Conservation (phyloP, 1,140 invertebrate genomes). For the Leptonema lineaticorne region DNA sequence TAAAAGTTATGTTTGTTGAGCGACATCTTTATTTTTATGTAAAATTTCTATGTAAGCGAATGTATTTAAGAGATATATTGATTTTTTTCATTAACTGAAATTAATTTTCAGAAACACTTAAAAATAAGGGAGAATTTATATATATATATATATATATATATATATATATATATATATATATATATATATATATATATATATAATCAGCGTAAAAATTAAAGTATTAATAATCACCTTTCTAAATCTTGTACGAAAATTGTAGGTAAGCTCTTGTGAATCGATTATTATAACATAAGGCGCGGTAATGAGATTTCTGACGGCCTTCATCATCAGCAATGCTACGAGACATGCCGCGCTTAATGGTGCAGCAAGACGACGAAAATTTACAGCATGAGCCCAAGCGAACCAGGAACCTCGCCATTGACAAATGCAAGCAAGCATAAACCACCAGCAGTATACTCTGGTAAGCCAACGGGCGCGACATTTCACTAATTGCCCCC, state of each 20-base stretch:
- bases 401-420: conserved; percentile 65
- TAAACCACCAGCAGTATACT: conserved; percentile 62
- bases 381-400: conserved; percentile 51
- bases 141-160: too few species aligned
- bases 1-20: too few species aligned
- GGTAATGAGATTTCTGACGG: conserved; percentile 60
- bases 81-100: too few species aligned
- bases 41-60: too few species aligned
- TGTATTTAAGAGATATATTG: too few species aligned
- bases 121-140: too few species aligned
- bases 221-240: conserved; percentile 37
- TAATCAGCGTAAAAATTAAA: not conserved
- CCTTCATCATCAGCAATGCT: conserved; percentile 45
- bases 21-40: too few species aligned
- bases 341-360: conserved; percentile 44
- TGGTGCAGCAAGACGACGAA: conserved; percentile 44
- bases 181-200: not conserved
- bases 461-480: conserved; percentile 41
- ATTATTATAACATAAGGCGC: conserved; percentile 60
- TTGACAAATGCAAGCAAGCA: conserved; percentile 59
- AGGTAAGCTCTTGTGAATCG: conserved; percentile 59
- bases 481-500: not conserved
- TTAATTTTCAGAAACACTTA: too few species aligned
- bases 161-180: not conserved
- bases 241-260: conserved; percentile 65